These are phyloP conservation scores for Pteropus alecto DNA, from an alignment of 2,113 vertebrate genomes.

Conservation along the genomic window DNA sequence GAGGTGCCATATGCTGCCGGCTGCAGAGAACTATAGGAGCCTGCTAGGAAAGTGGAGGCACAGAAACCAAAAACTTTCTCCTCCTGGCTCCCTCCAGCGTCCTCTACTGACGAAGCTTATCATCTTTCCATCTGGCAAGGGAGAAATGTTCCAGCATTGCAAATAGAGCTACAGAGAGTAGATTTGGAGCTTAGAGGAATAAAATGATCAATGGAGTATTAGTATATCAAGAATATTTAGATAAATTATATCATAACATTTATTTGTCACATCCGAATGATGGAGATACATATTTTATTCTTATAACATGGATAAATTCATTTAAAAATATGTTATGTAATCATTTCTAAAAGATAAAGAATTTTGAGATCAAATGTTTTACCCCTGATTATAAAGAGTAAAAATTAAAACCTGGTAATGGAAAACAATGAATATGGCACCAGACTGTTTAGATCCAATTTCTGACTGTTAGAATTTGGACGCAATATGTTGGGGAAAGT, in stretches of 20 bases:
- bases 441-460: background rate
- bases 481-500: background rate
- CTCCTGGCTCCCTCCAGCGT: background rate
- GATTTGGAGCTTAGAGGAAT: background rate
- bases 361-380: background rate
- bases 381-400: background rate
- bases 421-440: background rate
- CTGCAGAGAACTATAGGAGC: background rate
- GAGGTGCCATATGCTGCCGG: background rate
- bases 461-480: background rate
- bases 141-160: background rate
- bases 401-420: background rate
- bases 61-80: background rate
- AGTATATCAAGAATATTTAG: background rate
- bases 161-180: background rate
- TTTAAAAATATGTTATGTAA: background rate
- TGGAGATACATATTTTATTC: background rate
- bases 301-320: background rate
- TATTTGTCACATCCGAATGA: background rate
- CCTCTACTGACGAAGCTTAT: background rate
- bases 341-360: conserved; percentile 10
- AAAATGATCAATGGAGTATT: background rate
- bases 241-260: background rate
- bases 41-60: background rate
- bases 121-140: background rate